Base-by-base conservation (phyloP, 2,888 invertebrate genomes). In the Macropis europaea region DNA sequence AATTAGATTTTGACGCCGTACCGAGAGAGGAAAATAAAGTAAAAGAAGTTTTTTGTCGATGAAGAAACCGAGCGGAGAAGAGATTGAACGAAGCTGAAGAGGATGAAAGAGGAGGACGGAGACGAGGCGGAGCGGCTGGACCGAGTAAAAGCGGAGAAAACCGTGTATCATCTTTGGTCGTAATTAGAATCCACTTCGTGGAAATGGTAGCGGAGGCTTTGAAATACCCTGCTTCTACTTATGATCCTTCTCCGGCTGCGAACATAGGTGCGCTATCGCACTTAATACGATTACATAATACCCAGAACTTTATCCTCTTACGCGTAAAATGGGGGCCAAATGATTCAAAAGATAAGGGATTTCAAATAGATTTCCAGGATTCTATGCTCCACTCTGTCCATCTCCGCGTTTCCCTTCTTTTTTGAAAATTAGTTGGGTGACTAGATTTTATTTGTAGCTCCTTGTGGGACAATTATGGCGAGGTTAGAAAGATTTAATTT, bases 151-250 rank as follows among this genome's bases (percentile, higher is more conserved):
- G 66, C 50, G 47, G 67, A 72, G 75, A 73, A 73, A 78, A 76
- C 63, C 78, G 64, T 43, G 70, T 70, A 70, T 81, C 76, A 78
- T 73, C 76, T 79, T 77, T 75, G 53, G 75, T 71, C 71, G 84
- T 84, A 86, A 85, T 85, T 85, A 86, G 85, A 85, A 84, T 85
- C 79, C 77, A 80, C 81, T 83, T 82, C 81, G 83, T 79, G 79
- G 79, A 84, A 85, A 82, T 77, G 77, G 73, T 77, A 72, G 38
- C 68, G 59, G 69, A 62, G 77, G 72, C 71, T 76, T 83, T 73
- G 60, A 73, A 68, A 76, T 67, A 56, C 54, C 53, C 66, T 32
- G 50, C 45, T 42, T 68, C 42, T 43, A 32, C 52, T 75, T 54
- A 69, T 66, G 66, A 77, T 75, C 76, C 71, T 63, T 45, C 45